A percentile compares a stretch with the other conserved stretches of the same genome.
These are phyloP conservation scores for Crotalus viridis DNA, from an alignment of 2,113 vertebrate species.

Conservation along the genomic window DNA sequence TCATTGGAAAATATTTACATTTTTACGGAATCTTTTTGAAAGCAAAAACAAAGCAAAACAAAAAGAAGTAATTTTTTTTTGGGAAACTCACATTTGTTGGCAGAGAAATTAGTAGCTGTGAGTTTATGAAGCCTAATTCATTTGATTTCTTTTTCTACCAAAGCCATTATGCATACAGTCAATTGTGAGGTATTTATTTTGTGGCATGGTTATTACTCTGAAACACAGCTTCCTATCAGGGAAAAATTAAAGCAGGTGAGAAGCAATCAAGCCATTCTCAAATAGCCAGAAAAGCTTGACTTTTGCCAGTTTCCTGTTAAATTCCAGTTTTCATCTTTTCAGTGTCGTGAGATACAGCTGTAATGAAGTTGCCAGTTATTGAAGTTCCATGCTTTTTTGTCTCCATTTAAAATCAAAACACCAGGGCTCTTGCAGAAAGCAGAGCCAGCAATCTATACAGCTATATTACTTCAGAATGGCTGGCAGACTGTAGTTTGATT, in stretches of 20 bases:
- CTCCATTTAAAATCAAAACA: neutral
- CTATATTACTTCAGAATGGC: neutral
- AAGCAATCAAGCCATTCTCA: slow-evolving; percentile 55
- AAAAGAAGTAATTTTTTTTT: neutral
- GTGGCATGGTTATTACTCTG: slow-evolving; percentile 54
- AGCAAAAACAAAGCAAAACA: slow-evolving; percentile 25
- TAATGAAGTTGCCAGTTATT: slow-evolving; percentile 28
- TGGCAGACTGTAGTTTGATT: neutral
- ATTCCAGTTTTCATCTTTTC: slow-evolving; percentile 16
- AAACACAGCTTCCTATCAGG: slow-evolving; percentile 59
- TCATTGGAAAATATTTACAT: neutral
- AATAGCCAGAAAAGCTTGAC: slow-evolving; percentile 38
- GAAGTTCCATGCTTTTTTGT: slow-evolving; percentile 17
- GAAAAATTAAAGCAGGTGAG: slow-evolving; percentile 62
- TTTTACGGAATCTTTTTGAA: slow-evolving; percentile 38
- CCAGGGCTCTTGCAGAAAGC: slow-evolving; percentile 1
- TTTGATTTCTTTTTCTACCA: slow-evolving; percentile 43
- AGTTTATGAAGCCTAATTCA: slow-evolving; percentile 48
- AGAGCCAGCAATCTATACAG: neutral
- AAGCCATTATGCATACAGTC: slow-evolving; percentile 52
- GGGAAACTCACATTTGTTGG: slow-evolving; percentile 32
- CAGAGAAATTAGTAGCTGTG: slow-evolving; percentile 36
- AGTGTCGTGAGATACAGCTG: slow-evolving; percentile 39
- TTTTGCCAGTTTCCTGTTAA: slow-evolving; percentile 28
- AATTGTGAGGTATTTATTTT: slow-evolving; percentile 57